Evolutionary conservation across 2,113 vertebrate genomes (phyloP).

Genomic region (Callithrix jacchus): DNA sequence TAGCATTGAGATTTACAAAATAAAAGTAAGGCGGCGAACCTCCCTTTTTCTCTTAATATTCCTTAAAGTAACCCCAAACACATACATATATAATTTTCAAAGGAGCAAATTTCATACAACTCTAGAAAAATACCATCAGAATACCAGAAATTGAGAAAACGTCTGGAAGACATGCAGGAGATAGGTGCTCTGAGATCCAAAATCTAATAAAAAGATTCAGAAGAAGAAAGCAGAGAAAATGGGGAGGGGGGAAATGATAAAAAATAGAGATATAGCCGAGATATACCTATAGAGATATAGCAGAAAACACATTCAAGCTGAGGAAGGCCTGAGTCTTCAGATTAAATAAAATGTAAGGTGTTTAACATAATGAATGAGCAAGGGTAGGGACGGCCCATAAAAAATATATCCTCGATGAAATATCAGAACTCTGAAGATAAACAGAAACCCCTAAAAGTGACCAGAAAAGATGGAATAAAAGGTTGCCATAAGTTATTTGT

Average conservation of each 20-base stretch:
- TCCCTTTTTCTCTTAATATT: neutral
- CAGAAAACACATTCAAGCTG: neutral
- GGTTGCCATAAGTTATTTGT: neutral
- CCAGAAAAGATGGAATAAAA: neutral
- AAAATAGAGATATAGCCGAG: neutral
- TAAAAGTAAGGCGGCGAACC: neutral
- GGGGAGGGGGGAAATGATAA: neutral
- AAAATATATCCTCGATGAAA: neutral
- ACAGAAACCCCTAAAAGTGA: neutral
- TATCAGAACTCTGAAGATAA: neutral
- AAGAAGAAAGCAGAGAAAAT: neutral
- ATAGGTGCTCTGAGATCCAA: neutral
- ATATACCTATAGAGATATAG: neutral
- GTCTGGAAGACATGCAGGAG: neutral
- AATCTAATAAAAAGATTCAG: neutral
- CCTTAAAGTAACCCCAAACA: slow-evolving; percentile 1
- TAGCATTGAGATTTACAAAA: neutral
- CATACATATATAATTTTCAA: neutral
- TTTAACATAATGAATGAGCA: neutral
- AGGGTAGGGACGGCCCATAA: neutral
- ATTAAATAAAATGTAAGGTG: neutral
- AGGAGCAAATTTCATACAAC: neutral
- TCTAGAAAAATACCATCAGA: neutral
- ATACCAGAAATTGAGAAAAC: neutral
- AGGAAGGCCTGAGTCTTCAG: neutral